Evolutionary conservation across 1,140 invertebrate genomes (phyloP), one percentile per base, ranked within the genome.

Genomic region (Rhopalosiphum padi): DNA sequence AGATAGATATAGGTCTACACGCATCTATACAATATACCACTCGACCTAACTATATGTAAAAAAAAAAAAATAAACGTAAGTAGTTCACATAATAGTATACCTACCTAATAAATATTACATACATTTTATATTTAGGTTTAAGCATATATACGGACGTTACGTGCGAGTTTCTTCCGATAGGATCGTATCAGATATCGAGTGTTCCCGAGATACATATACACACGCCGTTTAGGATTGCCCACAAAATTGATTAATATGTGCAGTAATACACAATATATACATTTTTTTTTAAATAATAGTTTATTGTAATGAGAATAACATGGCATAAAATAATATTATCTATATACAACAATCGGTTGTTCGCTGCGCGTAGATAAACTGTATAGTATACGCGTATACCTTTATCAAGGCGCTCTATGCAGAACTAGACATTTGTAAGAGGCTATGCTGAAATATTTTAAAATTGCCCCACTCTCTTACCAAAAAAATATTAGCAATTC

Each of bases 211-310:
- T 7, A 30, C 30, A 46, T 46, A 35, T 30, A 35, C 86, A 89
- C 51, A 55, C 87, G n/a, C 15, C 60, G 51, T 89, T 89, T 53
- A 55, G 48, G 37, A 89, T 89, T 89, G 48, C 35, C 21, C 51
- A 89, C 87, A 22, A 89, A 89, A 89, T 89, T 89, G 87, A 89
- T 89, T 46, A 46, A 46, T 46, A 46, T 46, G 46, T 46, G 8
- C 46, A 46, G 46, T 46, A 9, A 46, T 46, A 46, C 46, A 11
- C 46, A 15, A 46, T 46, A 46, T 11, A 46, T 46, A 15, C 11
- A 46, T 41, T 41, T 41, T 41, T 41, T 37, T 37, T 37, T 37
- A 37, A 37, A 37, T 37, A 37, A 37, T 37, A 37, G 37, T 37
- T 37, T 37, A 37, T 37, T 37, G 37, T 37, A 37, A 37, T 37